Evolutionary conservation across 2,113 vertebrate species (phyloP).

Genomic region (Prionailurus viverrinus): DNA sequence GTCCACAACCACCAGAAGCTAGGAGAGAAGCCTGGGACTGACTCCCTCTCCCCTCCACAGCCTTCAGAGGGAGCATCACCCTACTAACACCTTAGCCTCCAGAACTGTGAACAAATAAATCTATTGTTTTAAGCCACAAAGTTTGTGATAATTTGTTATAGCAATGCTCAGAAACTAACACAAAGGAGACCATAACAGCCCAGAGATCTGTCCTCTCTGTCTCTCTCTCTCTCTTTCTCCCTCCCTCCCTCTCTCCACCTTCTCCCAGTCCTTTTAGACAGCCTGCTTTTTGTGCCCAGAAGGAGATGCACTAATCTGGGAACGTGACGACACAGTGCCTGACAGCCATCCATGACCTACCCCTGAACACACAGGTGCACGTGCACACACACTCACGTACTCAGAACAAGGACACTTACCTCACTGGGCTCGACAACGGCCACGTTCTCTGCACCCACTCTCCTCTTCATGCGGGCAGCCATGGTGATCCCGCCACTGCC

Average conservation of each 20-base stretch:
- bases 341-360: not conserved
- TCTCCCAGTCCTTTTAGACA: not conserved
- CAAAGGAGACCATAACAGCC: not conserved
- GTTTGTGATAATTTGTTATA: not conserved
- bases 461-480: conserved; percentile 96
- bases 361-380: not conserved
- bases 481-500: conserved; percentile 96
- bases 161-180: not conserved
- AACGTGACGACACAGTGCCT: not conserved
- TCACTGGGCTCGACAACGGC: conserved; percentile 96
- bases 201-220: not conserved
- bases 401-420: conserved; percentile 82
- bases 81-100: not conserved
- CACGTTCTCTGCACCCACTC: conserved; percentile 93
- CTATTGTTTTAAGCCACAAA: not conserved
- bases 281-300: not conserved
- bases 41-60: too few relatives aligned
- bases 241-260: not conserved
- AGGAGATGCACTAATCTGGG: not conserved
- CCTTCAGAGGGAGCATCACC: not conserved
- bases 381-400: accelerated
- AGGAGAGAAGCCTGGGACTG: not conserved
- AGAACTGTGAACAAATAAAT: not conserved
- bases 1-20: not conserved
- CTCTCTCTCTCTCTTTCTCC: too few relatives aligned